Percentiles rank a stretch among this genome's conserved stretches.
Conservation (phyloP, 2,888 invertebrate genomes). For the Julus scandinavius region DNA sequence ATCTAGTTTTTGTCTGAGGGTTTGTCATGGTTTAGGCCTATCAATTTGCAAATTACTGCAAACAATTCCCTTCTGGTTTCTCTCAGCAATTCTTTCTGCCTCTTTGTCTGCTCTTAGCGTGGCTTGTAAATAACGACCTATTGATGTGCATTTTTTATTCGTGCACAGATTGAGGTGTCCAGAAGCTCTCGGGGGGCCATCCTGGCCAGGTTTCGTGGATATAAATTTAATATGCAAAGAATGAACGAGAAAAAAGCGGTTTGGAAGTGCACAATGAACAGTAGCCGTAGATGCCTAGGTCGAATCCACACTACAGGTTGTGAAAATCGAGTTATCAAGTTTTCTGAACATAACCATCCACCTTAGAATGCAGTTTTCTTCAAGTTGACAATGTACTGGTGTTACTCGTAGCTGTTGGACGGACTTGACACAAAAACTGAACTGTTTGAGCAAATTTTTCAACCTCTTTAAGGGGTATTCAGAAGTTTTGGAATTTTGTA, state of each 20-base stretch:
- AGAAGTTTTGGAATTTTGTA: background rate
- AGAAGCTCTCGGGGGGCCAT: background rate
- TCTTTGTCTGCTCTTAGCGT: background rate
- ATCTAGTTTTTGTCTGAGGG: too few species aligned
- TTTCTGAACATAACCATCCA: background rate
- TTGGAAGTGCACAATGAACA: background rate
- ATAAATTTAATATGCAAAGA: background rate
- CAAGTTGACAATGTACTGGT: too few species aligned
- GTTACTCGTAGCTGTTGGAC: too few species aligned
- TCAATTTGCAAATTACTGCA: too few species aligned
- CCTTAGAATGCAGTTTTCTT: background rate
- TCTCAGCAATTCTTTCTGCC: background rate
- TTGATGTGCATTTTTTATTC: conserved; percentile 6
- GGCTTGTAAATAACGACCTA: background rate
- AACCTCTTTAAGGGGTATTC: background rate
- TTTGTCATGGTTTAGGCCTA: too few species aligned
- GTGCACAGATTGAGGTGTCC: background rate
- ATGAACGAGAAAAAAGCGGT: background rate
- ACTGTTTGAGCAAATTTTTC: background rate
- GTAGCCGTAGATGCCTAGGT: background rate
- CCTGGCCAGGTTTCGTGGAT: background rate
- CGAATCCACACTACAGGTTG: background rate
- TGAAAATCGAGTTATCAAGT: background rate
- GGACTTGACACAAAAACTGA: too few species aligned
- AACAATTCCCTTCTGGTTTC: too few species aligned